phyloP scores from a whole-genome alignment of 2,797 vertebrate genomes.

The Enteromius afrohamiltoni region DNA sequence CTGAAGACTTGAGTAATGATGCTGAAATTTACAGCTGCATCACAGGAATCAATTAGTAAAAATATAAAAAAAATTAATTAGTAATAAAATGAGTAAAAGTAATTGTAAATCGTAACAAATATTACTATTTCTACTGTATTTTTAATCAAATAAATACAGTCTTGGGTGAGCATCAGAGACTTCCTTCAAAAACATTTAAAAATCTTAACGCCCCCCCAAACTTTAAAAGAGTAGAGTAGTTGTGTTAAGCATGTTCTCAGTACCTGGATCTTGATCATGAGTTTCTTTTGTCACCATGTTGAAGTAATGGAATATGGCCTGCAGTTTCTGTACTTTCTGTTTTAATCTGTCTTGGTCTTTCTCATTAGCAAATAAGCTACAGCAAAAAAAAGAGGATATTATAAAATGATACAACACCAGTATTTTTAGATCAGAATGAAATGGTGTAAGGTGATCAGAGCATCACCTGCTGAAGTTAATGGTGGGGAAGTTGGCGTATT shows the following conservation, averaged over 20 bases:
- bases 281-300: slow-evolving; percentile 57
- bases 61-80: too few species aligned
- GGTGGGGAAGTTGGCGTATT: slow-evolving; percentile 70
- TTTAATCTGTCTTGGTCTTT: neutral
- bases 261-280: slow-evolving; percentile 21
- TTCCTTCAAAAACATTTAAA: neutral
- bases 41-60: neutral
- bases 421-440: neutral
- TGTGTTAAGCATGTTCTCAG: neutral
- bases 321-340: slow-evolving; percentile 70
- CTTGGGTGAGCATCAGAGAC: neutral
- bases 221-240: neutral
- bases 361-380: slow-evolving; percentile 67
- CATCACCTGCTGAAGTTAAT: slow-evolving; percentile 79
- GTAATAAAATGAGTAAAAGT: neutral
- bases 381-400: neutral
- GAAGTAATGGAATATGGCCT: slow-evolving; percentile 78
- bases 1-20: neutral
- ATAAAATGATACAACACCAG: neutral
- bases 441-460: neutral
- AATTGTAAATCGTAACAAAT: neutral
- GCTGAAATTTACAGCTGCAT: neutral
- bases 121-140: neutral
- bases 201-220: too few species aligned
- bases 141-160: neutral